phyloP scores from a whole-genome alignment of 2,113 vertebrate genomes.

The Nycticorax nycticorax region DNA sequence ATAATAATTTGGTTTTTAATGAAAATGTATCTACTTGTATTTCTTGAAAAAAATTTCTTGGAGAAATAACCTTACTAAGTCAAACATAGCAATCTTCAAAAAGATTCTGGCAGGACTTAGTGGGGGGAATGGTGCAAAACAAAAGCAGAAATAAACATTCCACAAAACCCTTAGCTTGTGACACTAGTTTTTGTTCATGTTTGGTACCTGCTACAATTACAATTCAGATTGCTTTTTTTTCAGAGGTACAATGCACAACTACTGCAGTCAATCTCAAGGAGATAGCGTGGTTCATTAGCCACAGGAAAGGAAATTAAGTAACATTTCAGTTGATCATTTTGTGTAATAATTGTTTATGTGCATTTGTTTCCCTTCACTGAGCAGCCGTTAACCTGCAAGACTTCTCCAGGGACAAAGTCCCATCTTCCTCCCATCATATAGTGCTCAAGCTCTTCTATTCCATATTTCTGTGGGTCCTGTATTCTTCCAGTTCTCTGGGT shows the following conservation, averaged over 20 bases:
- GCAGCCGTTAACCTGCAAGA: not conserved
- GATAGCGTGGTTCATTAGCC: not conserved
- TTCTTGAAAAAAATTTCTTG: not conserved
- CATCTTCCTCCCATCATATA: not conserved
- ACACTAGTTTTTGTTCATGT: not conserved
- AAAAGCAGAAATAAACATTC: not conserved
- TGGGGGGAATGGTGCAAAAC: not conserved
- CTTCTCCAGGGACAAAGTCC: not conserved
- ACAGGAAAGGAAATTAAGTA: not conserved
- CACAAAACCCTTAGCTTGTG: not conserved
- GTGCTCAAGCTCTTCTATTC: not conserved
- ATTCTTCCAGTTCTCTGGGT: not conserved
- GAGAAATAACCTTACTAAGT: not conserved
- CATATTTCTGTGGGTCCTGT: not conserved
- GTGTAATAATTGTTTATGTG: not conserved
- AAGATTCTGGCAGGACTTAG: not conserved
- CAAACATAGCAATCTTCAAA: not conserved
- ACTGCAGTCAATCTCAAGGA: not conserved
- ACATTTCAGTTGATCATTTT: not conserved
- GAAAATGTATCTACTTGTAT: not conserved
- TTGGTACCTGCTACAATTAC: not conserved
- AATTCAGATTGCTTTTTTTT: not conserved
- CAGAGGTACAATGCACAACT: not conserved
- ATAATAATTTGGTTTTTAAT: conserved; percentile 23
- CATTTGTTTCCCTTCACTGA: not conserved